These are phyloP conservation scores for Megatriorchis doriae DNA, from an alignment of 2,113 vertebrate species.

Conservation along the genomic window DNA sequence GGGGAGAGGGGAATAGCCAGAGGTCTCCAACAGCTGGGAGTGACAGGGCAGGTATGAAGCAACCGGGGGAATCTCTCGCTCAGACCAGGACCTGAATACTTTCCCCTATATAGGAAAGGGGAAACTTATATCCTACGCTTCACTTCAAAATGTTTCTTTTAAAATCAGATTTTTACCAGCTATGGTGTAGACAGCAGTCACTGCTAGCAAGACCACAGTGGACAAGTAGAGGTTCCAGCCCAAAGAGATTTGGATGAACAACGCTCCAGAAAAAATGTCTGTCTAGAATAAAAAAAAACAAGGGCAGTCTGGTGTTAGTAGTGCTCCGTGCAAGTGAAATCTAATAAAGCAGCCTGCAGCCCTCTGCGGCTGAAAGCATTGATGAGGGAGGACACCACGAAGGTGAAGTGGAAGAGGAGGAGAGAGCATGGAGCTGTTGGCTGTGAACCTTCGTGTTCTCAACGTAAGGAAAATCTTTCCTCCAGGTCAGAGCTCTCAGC, in stretches of 20 bases:
- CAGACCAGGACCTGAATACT: not conserved
- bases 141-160: not conserved
- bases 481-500: not conserved
- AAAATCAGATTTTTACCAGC: conserved; percentile 74
- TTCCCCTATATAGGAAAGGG: not conserved
- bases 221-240: conserved; percentile 93
- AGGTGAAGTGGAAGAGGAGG: not conserved
- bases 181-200: conserved; percentile 90
- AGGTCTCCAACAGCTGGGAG: not conserved
- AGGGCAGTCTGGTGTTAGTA: not conserved
- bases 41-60: not conserved
- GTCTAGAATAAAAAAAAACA: conserved; percentile 74
- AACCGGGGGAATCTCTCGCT: not conserved
- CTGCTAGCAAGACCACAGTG: conserved; percentile 80
- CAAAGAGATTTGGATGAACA: conserved; percentile 89
- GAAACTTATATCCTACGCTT: not conserved
- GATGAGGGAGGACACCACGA: not conserved
- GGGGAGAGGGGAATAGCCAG: not conserved
- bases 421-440: not conserved
- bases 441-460: not conserved
- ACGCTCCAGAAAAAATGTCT: conserved; percentile 90
- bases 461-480: not conserved
- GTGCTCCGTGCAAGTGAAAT: not conserved
- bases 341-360: conserved; percentile 2
- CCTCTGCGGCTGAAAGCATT: not conserved